Conservation (phyloP, 2,797 vertebrate genomes). For the Rhinatrema bivittatum region DNA sequence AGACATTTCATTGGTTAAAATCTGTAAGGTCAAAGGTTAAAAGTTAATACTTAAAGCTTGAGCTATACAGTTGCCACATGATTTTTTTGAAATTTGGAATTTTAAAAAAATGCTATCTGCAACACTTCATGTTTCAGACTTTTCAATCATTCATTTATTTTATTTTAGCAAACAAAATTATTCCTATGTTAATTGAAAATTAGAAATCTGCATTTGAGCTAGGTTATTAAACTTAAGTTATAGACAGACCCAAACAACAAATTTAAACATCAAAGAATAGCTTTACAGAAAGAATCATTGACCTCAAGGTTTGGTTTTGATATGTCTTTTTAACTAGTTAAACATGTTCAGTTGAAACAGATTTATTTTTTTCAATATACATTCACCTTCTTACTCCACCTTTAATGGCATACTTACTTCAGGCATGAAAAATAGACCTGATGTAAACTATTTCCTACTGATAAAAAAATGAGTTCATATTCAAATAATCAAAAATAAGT, state of each 20-base stretch:
- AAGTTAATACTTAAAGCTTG: slow-evolving; percentile 96
- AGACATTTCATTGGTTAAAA: slow-evolving; percentile 99
- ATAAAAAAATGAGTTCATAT: slow-evolving; percentile 56
- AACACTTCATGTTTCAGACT: slow-evolving; percentile 90
- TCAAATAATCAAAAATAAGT: slow-evolving; percentile 43
- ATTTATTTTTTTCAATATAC: slow-evolving; percentile 91
- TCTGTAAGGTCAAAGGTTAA: slow-evolving; percentile 99
- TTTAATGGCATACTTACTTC: slow-evolving; percentile 61
- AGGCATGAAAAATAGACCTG: slow-evolving; percentile 59
- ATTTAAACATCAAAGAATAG: slow-evolving; percentile 85
- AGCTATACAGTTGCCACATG: slow-evolving; percentile 94
- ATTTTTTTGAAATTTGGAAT: slow-evolving; percentile 85
- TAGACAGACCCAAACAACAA: slow-evolving; percentile 86
- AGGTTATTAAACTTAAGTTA: slow-evolving; percentile 91
- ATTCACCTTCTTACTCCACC: slow-evolving; percentile 70
- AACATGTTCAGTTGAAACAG: slow-evolving; percentile 85
- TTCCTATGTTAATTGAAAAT: slow-evolving; percentile 92
- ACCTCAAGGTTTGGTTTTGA: slow-evolving; percentile 72
- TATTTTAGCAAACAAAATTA: slow-evolving; percentile 97
- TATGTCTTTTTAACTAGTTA: slow-evolving; percentile 95
- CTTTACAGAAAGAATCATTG: slow-evolving; percentile 78
- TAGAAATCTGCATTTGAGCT: slow-evolving; percentile 85
- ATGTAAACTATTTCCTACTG: slow-evolving; percentile 58
- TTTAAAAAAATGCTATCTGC: slow-evolving; percentile 89
- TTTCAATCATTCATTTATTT: slow-evolving; percentile 91